Base-by-base conservation (phyloP, 2,113 vertebrate genomes). In the Actenoides lindsayi region DNA sequence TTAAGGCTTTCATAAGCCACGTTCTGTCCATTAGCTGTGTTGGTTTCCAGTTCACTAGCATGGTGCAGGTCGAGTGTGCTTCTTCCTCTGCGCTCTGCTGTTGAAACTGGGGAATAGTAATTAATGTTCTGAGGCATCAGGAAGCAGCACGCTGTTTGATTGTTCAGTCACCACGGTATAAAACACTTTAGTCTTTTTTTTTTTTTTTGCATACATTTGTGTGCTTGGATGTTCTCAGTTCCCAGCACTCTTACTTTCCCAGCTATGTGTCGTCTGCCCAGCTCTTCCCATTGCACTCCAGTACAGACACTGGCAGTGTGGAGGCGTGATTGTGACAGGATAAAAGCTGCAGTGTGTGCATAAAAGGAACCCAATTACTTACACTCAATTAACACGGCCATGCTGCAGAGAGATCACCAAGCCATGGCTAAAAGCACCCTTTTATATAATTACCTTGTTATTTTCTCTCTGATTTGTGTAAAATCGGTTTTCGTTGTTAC, bases 341-440 rank as follows among this genome's bases (percentile, higher is more conserved):
- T 87, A 85, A 94, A 91, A 88, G 87, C 91, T 85, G 27, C 87
- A 62, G 14, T 11, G 21, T 76, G 70, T 76, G 74, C 78, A 44
- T 92, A 39, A 93, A 93, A 91, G 85, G 85, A 94, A 64, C 68
- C n/a, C 39, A 83, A 81, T 94, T 93, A 83, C 83, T 96, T 89
- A 71, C 1, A 13, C 9, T 33, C 85, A 86, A 68, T 94, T 95
- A 96, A 48, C 1, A 0, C 51, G 82, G 64, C 64, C 33, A 1
- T 27, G 60, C 51, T 86, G 86, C 82, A 67, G 56, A 68, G 48
- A 64, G 54, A 70, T 89, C 79, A 78, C 60, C 88, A 92, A 86
- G 67, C 71, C 85, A 30, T 53, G 39, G 63, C 90, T 91, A 83
- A 93, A 90, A 89, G 60, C 56, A 88, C 0, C 1, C 30, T 90